These are phyloP conservation scores for Pyrrhosoma nymphula DNA, from an alignment of 2,888 invertebrate species.

Conservation along the genomic window DNA sequence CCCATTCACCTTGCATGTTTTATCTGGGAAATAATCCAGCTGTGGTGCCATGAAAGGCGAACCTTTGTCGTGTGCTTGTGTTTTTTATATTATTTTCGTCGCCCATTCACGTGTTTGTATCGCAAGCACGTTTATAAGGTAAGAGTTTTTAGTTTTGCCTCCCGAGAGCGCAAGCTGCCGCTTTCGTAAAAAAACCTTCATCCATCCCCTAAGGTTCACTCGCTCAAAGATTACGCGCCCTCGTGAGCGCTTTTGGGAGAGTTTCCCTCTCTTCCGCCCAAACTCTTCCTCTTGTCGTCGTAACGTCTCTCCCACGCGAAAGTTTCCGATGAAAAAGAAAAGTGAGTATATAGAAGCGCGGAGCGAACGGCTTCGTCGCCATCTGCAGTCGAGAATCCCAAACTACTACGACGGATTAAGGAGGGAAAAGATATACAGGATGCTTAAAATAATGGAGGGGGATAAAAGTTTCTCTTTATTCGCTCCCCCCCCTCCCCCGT, in stretches of 20 bases:
- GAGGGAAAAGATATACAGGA: neutral
- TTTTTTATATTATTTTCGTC: neutral
- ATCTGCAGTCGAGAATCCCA: neutral
- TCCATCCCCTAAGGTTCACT: neutral
- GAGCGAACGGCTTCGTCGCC: neutral
- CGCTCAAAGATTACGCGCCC: neutral
- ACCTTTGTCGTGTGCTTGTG: neutral
- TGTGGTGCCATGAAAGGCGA: neutral
- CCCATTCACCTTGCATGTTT: neutral
- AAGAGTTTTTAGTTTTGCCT: neutral
- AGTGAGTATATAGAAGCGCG: neutral
- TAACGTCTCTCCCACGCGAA: neutral
- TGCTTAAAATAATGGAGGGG: slow-evolving; percentile 6
- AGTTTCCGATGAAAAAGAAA: neutral
- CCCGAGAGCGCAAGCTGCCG: neutral
- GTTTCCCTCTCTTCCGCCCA: neutral
- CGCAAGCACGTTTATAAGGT: neutral
- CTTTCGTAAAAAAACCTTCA: neutral
- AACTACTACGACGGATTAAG: neutral
- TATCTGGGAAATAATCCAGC: neutral
- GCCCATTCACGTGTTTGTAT: neutral
- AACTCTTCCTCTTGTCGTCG: no score
- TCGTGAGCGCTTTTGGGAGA: neutral
- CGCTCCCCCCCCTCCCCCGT: no score
- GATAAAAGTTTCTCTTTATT: neutral